phyloP scores from a whole-genome alignment of 1,140 invertebrate species.

The Diorhabda elongata region DNA sequence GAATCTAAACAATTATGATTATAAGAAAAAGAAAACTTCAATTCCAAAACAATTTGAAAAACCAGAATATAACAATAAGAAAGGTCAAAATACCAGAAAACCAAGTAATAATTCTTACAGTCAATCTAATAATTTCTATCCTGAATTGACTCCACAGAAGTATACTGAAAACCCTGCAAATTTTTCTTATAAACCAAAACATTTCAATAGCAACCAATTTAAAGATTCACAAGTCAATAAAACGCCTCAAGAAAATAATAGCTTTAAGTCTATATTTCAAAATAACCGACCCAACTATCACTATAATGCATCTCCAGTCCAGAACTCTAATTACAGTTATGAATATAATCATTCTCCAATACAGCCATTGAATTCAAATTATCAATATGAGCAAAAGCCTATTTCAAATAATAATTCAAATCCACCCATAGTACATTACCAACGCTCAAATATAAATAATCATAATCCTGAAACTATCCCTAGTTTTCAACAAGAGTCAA shows the following conservation, averaged over 20 bases:
- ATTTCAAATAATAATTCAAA: slow-evolving; percentile 4
- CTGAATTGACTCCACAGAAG: neutral
- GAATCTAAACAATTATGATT: neutral
- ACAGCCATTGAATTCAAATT: neutral
- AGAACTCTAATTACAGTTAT: neutral
- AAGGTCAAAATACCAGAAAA: neutral
- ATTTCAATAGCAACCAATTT: neutral
- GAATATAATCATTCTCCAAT: neutral
- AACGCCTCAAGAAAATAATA: neutral
- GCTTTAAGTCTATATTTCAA: neutral
- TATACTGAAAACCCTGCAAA: neutral
- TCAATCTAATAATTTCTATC: neutral
- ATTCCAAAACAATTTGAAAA: slow-evolving; percentile 10
- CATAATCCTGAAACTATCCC: neutral
- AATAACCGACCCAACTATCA: neutral
- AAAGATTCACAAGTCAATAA: neutral
- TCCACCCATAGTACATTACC: slow-evolving; percentile 18
- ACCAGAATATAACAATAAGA: slow-evolving; percentile 3
- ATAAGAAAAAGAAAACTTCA: neutral
- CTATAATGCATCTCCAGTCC: neutral
- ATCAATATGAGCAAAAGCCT: neutral
- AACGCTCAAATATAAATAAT: neutral
- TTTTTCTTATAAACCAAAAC: neutral
- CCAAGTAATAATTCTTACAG: neutral
- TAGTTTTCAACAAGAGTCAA: neutral